phyloP scores from a whole-genome alignment of 2,797 vertebrate species.

The Sebastes iracundus region DNA sequence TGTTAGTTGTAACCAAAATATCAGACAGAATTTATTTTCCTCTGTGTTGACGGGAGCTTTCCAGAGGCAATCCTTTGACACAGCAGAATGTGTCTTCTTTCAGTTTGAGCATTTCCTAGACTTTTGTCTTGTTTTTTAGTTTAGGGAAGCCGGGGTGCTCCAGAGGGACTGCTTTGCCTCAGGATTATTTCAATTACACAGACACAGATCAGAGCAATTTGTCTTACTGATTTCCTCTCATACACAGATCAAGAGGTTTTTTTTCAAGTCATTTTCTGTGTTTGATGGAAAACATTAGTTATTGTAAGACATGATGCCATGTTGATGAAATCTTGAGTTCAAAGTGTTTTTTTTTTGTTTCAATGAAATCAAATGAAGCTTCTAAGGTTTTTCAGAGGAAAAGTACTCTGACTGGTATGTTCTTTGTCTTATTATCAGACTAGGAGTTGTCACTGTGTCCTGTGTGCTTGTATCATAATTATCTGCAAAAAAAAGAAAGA shows the following conservation, averaged over 20 bases:
- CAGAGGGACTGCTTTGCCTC: constrained; percentile 4
- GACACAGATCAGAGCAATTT: constrained; percentile 17
- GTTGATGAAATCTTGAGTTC: constrained; percentile 2
- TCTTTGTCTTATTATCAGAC: not conserved
- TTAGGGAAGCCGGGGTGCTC: constrained; percentile 1
- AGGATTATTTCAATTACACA: not conserved
- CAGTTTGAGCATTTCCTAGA: constrained; percentile 8
- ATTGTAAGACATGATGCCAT: not conserved
- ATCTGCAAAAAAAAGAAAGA: not conserved
- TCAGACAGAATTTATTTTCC: not conserved
- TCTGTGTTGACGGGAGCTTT: not conserved
- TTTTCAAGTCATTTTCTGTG: not conserved
- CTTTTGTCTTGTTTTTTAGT: constrained; percentile 32
- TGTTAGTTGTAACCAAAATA: not conserved
- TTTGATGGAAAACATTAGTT: constrained; percentile 6
- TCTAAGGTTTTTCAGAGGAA: not conserved
- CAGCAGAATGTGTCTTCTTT: constrained; percentile 10
- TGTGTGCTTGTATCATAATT: not conserved
- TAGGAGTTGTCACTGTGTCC: not conserved
- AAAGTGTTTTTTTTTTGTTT: not conserved
- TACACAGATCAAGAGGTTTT: constrained; percentile 8
- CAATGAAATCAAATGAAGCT: not conserved
- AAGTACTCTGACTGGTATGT: not conserved
- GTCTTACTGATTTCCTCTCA: not conserved
- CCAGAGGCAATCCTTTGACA: not conserved